phyloP scores from a whole-genome alignment of 2,888 invertebrate genomes.

The Ptilodon capucinus region DNA sequence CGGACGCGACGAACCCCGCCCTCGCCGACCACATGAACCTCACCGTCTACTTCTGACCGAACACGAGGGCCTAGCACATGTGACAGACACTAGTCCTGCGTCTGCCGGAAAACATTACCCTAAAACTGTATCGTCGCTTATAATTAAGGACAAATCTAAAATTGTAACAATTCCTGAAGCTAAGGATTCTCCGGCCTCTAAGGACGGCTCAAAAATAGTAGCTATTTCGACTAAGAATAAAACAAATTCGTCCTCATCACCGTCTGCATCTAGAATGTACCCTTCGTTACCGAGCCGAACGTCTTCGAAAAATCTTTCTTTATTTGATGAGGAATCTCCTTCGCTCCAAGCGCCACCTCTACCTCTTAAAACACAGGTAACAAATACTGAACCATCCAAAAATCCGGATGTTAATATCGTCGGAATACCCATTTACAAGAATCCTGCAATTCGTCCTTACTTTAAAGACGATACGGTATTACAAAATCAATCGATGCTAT shows the following conservation, averaged over 20 bases:
- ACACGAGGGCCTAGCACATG: not conserved
- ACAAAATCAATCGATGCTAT: not conserved
- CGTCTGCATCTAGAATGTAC: not conserved
- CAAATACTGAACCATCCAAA: not conserved
- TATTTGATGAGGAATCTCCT: not conserved
- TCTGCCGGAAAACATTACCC: not conserved
- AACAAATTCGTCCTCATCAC: not conserved
- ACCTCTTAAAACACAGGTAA: conserved; percentile 1
- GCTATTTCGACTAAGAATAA: not conserved
- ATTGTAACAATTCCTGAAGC: not conserved
- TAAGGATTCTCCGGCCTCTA: not conserved
- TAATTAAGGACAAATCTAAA: not conserved
- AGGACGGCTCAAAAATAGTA: not conserved
- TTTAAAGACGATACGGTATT: not conserved
- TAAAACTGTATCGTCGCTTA: not conserved
- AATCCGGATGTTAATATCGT: conserved; percentile 24
- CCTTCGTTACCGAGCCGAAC: not conserved
- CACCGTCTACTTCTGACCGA: conserved; percentile 86
- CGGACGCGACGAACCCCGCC: conserved; percentile 65
- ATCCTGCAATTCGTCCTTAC: conserved; percentile 7
- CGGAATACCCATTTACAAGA: conserved; percentile 26
- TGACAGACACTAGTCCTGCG: not conserved
- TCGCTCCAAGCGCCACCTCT: not conserved
- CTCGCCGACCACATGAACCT: conserved; percentile 85
- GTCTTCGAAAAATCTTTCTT: not conserved